Conservation (phyloP, 2,797 vertebrate species). For the Morelia viridis region DNA sequence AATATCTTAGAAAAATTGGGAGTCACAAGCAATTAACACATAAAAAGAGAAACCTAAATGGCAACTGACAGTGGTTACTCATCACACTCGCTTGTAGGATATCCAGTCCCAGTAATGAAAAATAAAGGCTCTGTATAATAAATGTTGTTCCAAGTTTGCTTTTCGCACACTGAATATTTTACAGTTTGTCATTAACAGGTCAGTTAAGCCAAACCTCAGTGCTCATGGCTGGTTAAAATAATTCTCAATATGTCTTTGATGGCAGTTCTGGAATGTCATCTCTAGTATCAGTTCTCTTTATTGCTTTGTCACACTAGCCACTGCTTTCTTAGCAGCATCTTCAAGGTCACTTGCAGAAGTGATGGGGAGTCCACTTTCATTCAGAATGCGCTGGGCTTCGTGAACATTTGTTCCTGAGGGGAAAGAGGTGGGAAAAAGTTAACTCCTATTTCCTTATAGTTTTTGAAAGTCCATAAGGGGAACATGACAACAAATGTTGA, state of each 20-base stretch:
- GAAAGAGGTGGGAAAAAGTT: neutral
- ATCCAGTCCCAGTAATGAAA: conserved; percentile 14
- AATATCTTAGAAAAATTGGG: conserved; percentile 29
- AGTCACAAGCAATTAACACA: neutral
- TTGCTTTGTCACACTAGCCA: conserved; percentile 85
- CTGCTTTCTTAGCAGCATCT: conserved; percentile 94
- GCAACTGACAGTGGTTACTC: neutral
- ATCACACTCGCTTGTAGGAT: neutral
- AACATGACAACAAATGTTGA: neutral
- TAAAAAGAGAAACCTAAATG: neutral
- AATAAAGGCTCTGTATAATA: conserved; percentile 1
- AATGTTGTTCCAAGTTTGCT: neutral
- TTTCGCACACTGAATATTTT: conserved; percentile 25
- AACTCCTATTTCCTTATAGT: conserved; percentile 3
- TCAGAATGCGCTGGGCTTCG: conserved; percentile 90
- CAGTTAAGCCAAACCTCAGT: neutral
- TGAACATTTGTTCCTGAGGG: conserved; percentile 90
- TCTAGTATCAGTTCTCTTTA: conserved; percentile 48
- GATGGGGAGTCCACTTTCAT: conserved; percentile 91
- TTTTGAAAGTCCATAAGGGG: neutral
- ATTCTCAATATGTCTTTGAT: neutral
- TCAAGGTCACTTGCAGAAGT: conserved; percentile 87
- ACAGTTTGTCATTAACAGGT: fast-evolving
- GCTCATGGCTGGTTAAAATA: neutral
- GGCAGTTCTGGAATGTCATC: conserved; percentile 18